These are phyloP conservation scores for Oplegnathus fasciatus DNA, from an alignment of 2,113 vertebrate genomes.

Conservation along the genomic window DNA sequence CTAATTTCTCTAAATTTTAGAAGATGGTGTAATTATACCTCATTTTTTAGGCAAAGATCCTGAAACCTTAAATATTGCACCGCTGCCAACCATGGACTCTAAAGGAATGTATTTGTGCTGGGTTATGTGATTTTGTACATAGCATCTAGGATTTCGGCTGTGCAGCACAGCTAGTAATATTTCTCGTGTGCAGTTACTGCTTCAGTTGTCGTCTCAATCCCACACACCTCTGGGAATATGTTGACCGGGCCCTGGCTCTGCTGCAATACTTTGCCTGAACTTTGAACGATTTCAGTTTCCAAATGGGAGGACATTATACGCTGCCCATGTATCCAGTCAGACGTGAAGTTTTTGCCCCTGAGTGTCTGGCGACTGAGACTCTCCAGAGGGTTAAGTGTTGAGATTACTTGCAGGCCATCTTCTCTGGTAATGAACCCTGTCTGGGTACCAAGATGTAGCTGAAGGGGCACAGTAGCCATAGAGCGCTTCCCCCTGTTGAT, in stretches of 20 bases:
- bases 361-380: conserved; percentile 39
- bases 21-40: neutral
- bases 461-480: conserved; percentile 22
- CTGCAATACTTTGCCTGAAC: conserved; percentile 51
- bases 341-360: conserved; percentile 54
- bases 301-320: conserved; percentile 56
- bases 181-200: conserved; percentile 26
- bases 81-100: neutral
- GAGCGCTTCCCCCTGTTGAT: conserved; percentile 33
- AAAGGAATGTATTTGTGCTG: neutral
- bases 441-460: conserved; percentile 55
- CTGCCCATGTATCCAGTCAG: conserved; percentile 64
- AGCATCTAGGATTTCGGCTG: conserved; percentile 13
- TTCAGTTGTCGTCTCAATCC: conserved; percentile 33
- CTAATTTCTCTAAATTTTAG: conserved; percentile 24
- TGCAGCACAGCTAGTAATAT: conserved; percentile 28
- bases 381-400: conserved; percentile 67
- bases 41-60: neutral
- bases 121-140: conserved; percentile 5
- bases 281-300: conserved; percentile 59
- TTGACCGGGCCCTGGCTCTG: conserved; percentile 35
- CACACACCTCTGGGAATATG: conserved; percentile 40
- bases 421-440: conserved; percentile 73
- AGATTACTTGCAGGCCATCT: conserved; percentile 64
- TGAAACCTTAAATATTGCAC: neutral